Evolutionary conservation across 1,140 invertebrate species (phyloP).

Genomic region (Phortica variegata): DNA sequence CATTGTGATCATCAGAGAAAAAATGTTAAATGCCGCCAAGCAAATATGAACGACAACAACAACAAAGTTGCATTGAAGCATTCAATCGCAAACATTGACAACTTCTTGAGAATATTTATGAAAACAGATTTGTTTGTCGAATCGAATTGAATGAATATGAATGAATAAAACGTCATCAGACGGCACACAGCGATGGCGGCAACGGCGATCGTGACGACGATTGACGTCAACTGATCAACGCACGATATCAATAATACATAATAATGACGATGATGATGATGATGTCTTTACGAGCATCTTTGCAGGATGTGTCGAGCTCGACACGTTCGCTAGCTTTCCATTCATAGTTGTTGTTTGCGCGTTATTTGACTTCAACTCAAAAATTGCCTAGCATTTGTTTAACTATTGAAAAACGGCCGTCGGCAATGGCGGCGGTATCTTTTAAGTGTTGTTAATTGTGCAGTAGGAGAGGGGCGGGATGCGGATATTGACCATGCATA

Average conservation of each 20-base stretch:
- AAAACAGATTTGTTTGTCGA: too few relatives aligned
- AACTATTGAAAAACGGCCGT: slow-evolving; percentile 23
- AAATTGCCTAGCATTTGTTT: slow-evolving; percentile 41
- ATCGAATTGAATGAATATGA: slow-evolving; percentile 22
- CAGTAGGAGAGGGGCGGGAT: not conserved
- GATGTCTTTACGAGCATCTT: too few relatives aligned
- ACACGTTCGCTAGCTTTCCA: slow-evolving; percentile 12
- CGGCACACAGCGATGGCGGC: too few relatives aligned
- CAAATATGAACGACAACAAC: slow-evolving; percentile 20
- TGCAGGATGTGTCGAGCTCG: too few relatives aligned
- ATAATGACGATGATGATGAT: too few relatives aligned
- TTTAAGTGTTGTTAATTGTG: not conserved
- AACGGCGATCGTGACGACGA: too few relatives aligned
- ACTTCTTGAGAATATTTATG: slow-evolving; percentile 47
- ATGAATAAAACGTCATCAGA: too few relatives aligned
- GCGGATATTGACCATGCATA: too few relatives aligned
- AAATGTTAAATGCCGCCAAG: not conserved
- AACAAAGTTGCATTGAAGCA: slow-evolving; percentile 34
- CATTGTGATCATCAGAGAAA: not conserved
- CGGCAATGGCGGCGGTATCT: slow-evolving; percentile 16
- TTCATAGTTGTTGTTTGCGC: slow-evolving; percentile 44
- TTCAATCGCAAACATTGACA: slow-evolving; percentile 50
- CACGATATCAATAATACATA: too few relatives aligned
- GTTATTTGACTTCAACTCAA: slow-evolving; percentile 42
- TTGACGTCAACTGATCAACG: too few relatives aligned